These are phyloP conservation scores for Bubo scandiacus DNA, from an alignment of 2,113 vertebrate genomes.

Conservation along the genomic window DNA sequence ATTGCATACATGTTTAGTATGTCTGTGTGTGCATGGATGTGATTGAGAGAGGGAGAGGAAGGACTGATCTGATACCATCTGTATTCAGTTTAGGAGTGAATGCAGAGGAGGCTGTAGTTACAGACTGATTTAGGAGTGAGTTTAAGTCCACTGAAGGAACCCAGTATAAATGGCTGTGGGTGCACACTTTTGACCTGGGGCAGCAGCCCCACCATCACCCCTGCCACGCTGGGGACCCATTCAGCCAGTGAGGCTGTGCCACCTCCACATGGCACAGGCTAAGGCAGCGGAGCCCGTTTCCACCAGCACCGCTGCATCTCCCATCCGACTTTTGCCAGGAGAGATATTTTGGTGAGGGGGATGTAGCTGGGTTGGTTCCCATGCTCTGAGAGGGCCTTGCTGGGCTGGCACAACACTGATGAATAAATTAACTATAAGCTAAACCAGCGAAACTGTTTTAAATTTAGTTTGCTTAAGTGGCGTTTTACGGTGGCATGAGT, in stretches of 20 bases:
- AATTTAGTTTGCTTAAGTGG: neutral
- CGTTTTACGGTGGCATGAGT: neutral
- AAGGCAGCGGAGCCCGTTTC: neutral
- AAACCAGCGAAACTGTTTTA: neutral
- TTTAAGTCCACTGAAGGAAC: neutral
- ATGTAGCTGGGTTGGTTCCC: neutral
- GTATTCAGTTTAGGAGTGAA: neutral
- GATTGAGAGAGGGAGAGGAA: neutral
- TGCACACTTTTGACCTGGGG: accelerated
- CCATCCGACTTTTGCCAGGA: neutral
- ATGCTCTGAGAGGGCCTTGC: neutral
- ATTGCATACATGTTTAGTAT: neutral
- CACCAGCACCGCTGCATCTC: neutral
- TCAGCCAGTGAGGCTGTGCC: accelerated
- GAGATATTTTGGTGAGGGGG: neutral
- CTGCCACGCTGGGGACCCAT: neutral
- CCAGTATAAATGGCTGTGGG: neutral
- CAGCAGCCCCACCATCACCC: neutral
- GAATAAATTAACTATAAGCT: neutral
- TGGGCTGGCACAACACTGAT: neutral
- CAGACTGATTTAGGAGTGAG: neutral
- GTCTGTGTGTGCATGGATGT: neutral
- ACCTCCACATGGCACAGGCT: neutral
- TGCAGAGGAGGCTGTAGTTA: neutral
- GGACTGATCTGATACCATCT: neutral